Percentiles rank a stretch among this genome's conserved stretches.
These are phyloP conservation scores for Alcedo quadribrachys DNA, from an alignment of 2,797 vertebrate species.

Conservation along the genomic window DNA sequence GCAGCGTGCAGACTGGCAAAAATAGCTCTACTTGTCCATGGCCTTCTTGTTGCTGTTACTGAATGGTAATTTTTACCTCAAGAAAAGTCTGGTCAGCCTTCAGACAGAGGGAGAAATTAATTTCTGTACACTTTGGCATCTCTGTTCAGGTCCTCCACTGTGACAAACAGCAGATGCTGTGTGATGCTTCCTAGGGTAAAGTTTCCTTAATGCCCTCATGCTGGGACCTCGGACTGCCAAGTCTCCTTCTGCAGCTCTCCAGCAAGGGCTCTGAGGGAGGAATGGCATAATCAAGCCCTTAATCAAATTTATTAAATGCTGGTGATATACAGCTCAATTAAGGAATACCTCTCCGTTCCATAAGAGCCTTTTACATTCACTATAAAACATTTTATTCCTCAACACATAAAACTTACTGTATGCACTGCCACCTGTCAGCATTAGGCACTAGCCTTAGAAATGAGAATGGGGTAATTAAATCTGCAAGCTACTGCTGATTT, in stretches of 20 bases:
- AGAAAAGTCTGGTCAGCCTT: too few species aligned
- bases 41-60: too few species aligned
- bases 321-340: constrained; percentile 62
- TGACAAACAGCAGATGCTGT: neutral
- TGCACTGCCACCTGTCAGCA: neutral
- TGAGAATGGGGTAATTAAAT: constrained; percentile 41
- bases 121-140: too few species aligned
- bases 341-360: constrained; percentile 11
- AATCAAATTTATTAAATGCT: constrained; percentile 37
- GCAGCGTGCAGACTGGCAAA: too few species aligned
- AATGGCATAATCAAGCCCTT: constrained; percentile 9
- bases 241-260: neutral
- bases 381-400: constrained; percentile 55
- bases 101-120: too few species aligned
- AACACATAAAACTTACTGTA: constrained; percentile 27
- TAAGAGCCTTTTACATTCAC: constrained; percentile 52
- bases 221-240: neutral
- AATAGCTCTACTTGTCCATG: too few species aligned
- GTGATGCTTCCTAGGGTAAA: neutral
- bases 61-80: too few species aligned
- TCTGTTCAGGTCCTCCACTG: neutral
- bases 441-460: constrained; percentile 13
- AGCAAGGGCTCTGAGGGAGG: neutral
- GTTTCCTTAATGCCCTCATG: neutral
- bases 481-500: constrained; percentile 2